A percentile compares a stretch with the other conserved stretches of the same genome.
Conservation (phyloP, 2,797 vertebrate species). For the Glossophaga mutica region DNA sequence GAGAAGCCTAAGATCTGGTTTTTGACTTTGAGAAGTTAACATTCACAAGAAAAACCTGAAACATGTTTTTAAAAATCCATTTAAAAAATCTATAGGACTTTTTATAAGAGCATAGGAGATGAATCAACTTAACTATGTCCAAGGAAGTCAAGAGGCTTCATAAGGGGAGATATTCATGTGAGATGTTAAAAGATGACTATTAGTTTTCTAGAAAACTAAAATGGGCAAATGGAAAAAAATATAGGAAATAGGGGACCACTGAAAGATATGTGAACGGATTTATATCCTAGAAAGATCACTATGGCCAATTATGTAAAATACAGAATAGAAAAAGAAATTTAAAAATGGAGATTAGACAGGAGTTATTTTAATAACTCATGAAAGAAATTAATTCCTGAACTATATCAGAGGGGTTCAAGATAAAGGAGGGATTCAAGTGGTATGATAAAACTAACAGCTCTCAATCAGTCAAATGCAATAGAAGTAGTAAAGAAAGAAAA, state of each 20-base stretch:
- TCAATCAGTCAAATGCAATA: not conserved
- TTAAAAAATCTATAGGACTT: not conserved
- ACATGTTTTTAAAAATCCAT: constrained; percentile 24
- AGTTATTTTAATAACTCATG: constrained; percentile 21
- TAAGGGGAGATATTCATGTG: not conserved
- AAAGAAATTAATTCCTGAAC: constrained; percentile 7
- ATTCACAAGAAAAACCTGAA: constrained; percentile 13
- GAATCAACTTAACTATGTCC: not conserved
- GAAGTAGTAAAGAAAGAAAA: not conserved
- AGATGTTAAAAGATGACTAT: not conserved
- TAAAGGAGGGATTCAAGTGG: not conserved
- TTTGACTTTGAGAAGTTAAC: constrained; percentile 31
- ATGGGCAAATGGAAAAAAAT: constrained; percentile 20
- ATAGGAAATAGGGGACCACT: not conserved
- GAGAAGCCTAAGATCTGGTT: constrained; percentile 7
- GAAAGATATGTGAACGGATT: not conserved
- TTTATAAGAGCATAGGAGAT: not conserved
- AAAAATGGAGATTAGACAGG: not conserved
- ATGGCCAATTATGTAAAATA: not conserved
- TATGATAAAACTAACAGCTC: not conserved
- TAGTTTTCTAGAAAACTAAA: constrained; percentile 26
- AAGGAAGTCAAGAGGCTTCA: not conserved
- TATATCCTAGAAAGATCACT: not conserved
- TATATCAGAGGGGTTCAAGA: not conserved
- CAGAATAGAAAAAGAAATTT: not conserved